Conservation (phyloP, 1,140 invertebrate genomes). For the Drosophila cardini region DNA sequence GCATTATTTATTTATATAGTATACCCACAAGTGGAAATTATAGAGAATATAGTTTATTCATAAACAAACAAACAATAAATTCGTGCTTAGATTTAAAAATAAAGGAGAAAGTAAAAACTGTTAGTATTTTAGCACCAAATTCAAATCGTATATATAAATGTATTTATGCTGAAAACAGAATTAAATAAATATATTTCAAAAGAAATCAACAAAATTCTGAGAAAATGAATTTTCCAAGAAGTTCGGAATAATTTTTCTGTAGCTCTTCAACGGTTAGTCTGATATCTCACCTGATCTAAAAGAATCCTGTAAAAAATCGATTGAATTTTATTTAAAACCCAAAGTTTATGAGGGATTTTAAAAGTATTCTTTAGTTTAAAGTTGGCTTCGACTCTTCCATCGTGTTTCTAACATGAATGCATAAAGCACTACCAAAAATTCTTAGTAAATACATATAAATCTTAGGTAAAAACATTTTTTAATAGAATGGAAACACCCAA, state of each 20-base stretch:
- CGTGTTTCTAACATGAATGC: too few species aligned
- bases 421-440: neutral
- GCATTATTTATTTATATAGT: constrained; percentile 68
- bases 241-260: too few species aligned
- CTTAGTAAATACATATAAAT: constrained; percentile 4
- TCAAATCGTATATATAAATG: constrained; percentile 68
- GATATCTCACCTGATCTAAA: too few species aligned
- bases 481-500: constrained; percentile 21
- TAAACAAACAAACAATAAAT: constrained; percentile 34
- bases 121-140: constrained; percentile 84
- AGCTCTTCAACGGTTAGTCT: too few species aligned
- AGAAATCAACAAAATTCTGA: neutral
- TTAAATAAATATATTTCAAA: constrained; percentile 58
- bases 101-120: constrained; percentile 67
- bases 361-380: neutral
- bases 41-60: constrained; percentile 30
- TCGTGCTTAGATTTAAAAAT: constrained; percentile 44
- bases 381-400: neutral
- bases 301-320: too few species aligned
- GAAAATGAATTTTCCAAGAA: too few species aligned
- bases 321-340: neutral
- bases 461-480: constrained; percentile 7
- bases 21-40: constrained; percentile 17
- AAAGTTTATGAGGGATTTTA: neutral
- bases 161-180: constrained; percentile 69